Evolutionary conservation across 2,113 vertebrate species (phyloP).

Genomic region (Anarhynchus alexandrinus): DNA sequence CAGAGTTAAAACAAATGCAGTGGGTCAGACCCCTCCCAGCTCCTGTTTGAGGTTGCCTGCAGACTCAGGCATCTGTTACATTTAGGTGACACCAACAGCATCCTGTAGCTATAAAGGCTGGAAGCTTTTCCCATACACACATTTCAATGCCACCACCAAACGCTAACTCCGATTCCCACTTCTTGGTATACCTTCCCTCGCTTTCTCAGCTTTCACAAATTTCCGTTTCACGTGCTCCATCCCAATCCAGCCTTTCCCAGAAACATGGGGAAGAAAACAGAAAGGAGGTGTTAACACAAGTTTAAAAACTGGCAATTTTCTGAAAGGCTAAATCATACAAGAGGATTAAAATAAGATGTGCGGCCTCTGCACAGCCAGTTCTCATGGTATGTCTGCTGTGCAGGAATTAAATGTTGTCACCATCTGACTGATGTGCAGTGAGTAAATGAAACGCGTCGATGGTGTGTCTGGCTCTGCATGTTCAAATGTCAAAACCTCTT

Average conservation of each 20-base stretch:
- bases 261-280: background rate
- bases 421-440: background rate
- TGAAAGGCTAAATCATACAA: background rate
- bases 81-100: background rate
- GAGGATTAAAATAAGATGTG: background rate
- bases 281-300: background rate
- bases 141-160: background rate
- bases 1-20: background rate
- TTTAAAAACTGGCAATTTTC: background rate
- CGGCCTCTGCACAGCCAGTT: background rate
- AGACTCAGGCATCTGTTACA: background rate
- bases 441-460: background rate
- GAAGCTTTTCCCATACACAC: background rate
- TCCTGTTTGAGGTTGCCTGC: background rate
- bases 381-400: background rate
- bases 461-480: fast-evolving
- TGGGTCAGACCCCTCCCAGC: background rate
- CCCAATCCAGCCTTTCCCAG: background rate
- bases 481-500: background rate
- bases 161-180: background rate
- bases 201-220: background rate
- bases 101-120: background rate
- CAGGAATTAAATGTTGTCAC: background rate
- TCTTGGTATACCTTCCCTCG: background rate
- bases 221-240: background rate